Percentiles rank a stretch among this genome's conserved stretches.
phyloP scores from a whole-genome alignment of 2,797 vertebrate genomes.

The Pipistrellus pipistrellus region DNA sequence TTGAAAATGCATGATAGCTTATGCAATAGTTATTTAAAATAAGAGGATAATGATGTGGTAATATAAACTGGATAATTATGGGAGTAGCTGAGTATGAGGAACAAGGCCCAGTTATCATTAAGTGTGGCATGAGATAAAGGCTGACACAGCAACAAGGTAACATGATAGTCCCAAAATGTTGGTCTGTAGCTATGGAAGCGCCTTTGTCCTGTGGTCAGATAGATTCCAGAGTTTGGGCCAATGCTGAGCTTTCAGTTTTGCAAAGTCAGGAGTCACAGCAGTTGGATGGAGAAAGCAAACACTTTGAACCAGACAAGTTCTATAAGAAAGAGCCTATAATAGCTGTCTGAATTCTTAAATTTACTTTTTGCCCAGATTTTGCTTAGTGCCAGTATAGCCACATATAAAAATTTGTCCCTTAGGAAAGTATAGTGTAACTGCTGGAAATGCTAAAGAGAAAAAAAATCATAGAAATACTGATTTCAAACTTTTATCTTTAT shows the following conservation, averaged over 20 bases:
- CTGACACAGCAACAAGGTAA: not conserved
- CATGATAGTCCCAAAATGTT: not conserved
- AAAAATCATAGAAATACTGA: not conserved
- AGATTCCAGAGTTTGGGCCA: not conserved
- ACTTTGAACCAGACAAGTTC: not conserved
- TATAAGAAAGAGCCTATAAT: not conserved
- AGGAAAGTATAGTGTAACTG: not conserved
- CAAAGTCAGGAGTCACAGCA: not conserved
- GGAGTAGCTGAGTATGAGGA: not conserved
- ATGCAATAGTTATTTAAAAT: not conserved
- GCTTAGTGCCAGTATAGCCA: not conserved
- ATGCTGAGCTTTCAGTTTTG: not conserved
- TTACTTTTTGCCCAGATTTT: not conserved
- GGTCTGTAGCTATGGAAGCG: not conserved
- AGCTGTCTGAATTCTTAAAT: conserved; percentile 24
- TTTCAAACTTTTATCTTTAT: not conserved
- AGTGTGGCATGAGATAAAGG: not conserved
- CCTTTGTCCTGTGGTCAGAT: not conserved
- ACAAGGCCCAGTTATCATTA: not conserved
- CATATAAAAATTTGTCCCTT: not conserved
- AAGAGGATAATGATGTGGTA: not conserved
- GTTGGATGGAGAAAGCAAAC: not conserved
- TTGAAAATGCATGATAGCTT: not conserved
- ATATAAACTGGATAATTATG: not conserved
- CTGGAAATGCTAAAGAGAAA: not conserved